A percentile compares a stretch with the other conserved stretches of the same genome.
phyloP scores from a whole-genome alignment of 2,113 vertebrate genomes.

The Synchiropus splendidus region DNA sequence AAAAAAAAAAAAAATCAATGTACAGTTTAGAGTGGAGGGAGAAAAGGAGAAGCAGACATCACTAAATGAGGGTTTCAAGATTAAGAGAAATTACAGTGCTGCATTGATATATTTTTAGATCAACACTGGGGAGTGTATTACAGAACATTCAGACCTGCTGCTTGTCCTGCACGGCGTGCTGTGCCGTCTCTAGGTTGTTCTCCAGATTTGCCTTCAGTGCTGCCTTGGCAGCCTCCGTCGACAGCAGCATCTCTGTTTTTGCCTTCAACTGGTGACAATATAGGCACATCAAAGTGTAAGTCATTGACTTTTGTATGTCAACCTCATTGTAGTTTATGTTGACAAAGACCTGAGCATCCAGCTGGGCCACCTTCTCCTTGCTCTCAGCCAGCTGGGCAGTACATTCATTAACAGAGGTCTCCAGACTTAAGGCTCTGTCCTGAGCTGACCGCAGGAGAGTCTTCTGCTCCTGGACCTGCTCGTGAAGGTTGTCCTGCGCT shows the following conservation, averaged over 20 bases:
- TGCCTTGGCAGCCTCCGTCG: slow-evolving; percentile 89
- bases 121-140: no score
- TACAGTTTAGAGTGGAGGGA: no score
- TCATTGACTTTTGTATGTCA: neutral
- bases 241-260: slow-evolving; percentile 90
- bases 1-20: neutral
- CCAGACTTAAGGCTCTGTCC: slow-evolving; percentile 82
- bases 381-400: slow-evolving; percentile 81
- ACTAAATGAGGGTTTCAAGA: no score
- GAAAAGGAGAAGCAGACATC: neutral
- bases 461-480: slow-evolving; percentile 96
- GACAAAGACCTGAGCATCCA: slow-evolving; percentile 83
- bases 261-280: slow-evolving; percentile 79
- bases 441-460: slow-evolving; percentile 80
- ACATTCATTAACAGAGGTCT: slow-evolving; percentile 75
- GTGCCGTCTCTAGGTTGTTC: slow-evolving; percentile 89
- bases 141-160: slow-evolving; percentile 84
- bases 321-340: neutral
- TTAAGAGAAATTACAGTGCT: no score
- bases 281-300: slow-evolving; percentile 1
- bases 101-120: no score
- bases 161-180: slow-evolving; percentile 93
- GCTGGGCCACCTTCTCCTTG: slow-evolving; percentile 85
- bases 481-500: slow-evolving; percentile 91
- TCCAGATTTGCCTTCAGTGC: slow-evolving; percentile 90